Base-by-base conservation (phyloP, 2,888 invertebrate genomes). In the Nysson spinosus region DNA sequence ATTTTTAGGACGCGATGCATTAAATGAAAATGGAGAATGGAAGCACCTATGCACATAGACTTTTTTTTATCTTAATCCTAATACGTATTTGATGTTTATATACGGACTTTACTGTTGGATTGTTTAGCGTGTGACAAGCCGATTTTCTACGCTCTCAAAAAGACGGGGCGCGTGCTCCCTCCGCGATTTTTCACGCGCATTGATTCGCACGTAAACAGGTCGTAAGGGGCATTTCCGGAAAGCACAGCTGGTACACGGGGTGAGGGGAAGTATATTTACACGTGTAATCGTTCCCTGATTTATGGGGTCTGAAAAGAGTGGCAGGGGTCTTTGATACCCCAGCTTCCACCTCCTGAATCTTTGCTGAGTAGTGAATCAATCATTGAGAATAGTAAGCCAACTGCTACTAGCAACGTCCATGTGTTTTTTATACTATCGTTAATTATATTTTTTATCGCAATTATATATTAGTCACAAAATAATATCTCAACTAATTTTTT, bases 231-330 rank as follows among this genome's bases (percentile, higher is more conserved):
- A 60, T 58, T 74, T 64, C 55, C 58, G 63, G 39, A 55, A 40
- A 47, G 61, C 56, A 40, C 72, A 67, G 55, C 56, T 72, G 74
- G 55, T 43, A 40, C 19, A 51, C 34, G 43, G 56, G 60, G 37
- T 17, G 47, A 51, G 58, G 34, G 32, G 26, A 46, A 50, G 58
- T 62, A 55, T 76, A 75, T 78, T 78, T 78, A 76, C 78, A 67
- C 75, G 62, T 71, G 72, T 76, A 75, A 78, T 75, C 76, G 69
- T 71, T 63, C 64, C 42, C 30, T 72, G 78, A 76, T 78, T 78
- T 75, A 75, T 76, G 52, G 68, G 20, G 55, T 58, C 43, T 44
- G 32, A 40, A 62, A 17, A 55, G 54, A 44, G 60, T 52, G 40
- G 17, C 30, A 47, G 49, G 68, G 64, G 26, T 35, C 44, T 43